Percentiles rank a stretch among this genome's conserved stretches.
These are phyloP conservation scores for Exephanes ischioxanthus DNA, from an alignment of 2,888 invertebrate genomes.

Conservation along the genomic window DNA sequence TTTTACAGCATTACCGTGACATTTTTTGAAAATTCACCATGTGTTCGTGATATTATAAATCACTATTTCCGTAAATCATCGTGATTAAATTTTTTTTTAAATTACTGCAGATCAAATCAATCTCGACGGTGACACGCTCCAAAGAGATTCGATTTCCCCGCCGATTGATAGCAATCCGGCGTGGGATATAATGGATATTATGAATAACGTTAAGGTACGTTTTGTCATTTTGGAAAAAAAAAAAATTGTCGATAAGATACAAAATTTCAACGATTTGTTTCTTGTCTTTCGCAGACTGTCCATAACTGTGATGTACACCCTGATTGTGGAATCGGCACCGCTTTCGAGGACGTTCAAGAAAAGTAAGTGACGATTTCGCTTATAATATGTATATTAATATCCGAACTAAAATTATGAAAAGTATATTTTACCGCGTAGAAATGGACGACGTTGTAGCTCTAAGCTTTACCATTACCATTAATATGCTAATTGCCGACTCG, in stretches of 20 bases:
- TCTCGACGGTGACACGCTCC: constrained; percentile 81
- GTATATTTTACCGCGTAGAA: constrained; percentile 32
- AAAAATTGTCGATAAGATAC: not conserved
- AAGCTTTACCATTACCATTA: constrained; percentile 70
- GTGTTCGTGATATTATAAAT: too few species aligned
- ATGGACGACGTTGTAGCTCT: constrained; percentile 75
- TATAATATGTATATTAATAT: not conserved
- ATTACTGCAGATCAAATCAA: constrained; percentile 81
- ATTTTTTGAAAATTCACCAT: too few species aligned
- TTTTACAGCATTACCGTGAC: too few species aligned
- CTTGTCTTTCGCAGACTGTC: constrained; percentile 78
- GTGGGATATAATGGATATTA: constrained; percentile 91
- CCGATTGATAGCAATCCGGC: constrained; percentile 85
- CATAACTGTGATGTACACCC: constrained; percentile 87
- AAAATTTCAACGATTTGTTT: constrained; percentile 4
- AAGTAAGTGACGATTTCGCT: constrained; percentile 79
- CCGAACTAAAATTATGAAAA: constrained; percentile 22
- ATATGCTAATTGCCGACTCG: constrained; percentile 75
- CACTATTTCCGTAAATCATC: not conserved
- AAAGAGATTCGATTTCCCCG: constrained; percentile 80
- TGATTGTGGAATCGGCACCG: constrained; percentile 86
- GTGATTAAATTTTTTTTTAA: not conserved
- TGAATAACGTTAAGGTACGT: constrained; percentile 89
- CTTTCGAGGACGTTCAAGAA: constrained; percentile 85
- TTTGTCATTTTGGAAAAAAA: not conserved